Conservation (phyloP, 92 coral and sea anemone species). For the Muricea muricata region DNA sequence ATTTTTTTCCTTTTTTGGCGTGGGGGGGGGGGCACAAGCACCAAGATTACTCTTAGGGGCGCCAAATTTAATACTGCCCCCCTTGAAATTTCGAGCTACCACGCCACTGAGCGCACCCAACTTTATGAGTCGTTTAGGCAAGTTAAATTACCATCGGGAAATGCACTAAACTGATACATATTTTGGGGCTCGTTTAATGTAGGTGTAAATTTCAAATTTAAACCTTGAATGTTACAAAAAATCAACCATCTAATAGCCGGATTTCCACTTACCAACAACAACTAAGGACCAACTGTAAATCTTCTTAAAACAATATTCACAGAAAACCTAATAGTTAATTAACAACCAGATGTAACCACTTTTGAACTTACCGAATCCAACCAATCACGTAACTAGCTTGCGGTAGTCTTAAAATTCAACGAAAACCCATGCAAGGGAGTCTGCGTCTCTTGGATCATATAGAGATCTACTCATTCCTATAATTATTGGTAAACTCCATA, state of each 20-base stretch:
- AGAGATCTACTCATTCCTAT: constrained; percentile 59
- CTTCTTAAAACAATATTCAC: background rate
- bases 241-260: constrained; percentile 59
- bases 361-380: constrained; percentile 7
- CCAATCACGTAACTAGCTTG: background rate
- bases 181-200: constrained; percentile 64
- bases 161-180: constrained; percentile 43
- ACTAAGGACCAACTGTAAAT: constrained; percentile 37
- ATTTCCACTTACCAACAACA: constrained; percentile 55
- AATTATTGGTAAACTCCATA: constrained; percentile 40
- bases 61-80: background rate
- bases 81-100: background rate
- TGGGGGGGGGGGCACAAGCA: background rate
- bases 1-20: background rate
- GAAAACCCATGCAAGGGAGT: background rate
- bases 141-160: constrained; percentile 55
- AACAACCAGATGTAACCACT: constrained; percentile 17
- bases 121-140: constrained; percentile 16
- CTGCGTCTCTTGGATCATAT: constrained; percentile 2
- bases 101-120: background rate
- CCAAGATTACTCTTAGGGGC: background rate
- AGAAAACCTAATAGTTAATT: constrained; percentile 11
- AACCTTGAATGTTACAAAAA: constrained; percentile 50
- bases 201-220: constrained; percentile 48
- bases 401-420: background rate